Evolutionary conservation across 1,140 invertebrate genomes (phyloP).

Genomic region (Drosophila gunungcola): DNA sequence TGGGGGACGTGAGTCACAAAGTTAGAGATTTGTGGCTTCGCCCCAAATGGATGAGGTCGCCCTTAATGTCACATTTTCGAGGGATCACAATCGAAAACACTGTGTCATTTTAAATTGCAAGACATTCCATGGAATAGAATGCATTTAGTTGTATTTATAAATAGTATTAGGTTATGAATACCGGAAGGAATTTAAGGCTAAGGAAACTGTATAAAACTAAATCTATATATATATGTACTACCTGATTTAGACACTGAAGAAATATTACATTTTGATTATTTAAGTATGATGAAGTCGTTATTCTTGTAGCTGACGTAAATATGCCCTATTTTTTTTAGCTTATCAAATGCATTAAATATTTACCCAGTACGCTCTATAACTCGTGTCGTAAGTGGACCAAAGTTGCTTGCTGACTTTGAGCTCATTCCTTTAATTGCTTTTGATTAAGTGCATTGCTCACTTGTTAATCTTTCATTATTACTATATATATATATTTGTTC

Average conservation of each 20-base stretch:
- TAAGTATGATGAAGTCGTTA: too few species aligned
- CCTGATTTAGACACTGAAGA: too few species aligned
- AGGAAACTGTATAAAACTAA: too few species aligned
- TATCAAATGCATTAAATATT: neutral
- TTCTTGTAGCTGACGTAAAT: too few species aligned
- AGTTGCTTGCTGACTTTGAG: neutral
- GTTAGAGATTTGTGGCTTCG: constrained; percentile 16
- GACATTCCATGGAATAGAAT: neutral
- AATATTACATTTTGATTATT: too few species aligned
- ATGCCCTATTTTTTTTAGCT: neutral
- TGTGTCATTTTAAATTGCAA: neutral
- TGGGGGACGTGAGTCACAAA: constrained; percentile 2
- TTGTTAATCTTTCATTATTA: neutral
- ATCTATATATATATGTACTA: too few species aligned
- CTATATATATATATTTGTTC: neutral
- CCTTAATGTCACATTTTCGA: neutral
- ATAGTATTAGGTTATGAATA: neutral
- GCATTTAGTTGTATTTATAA: neutral
- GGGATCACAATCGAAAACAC: constrained; percentile 4
- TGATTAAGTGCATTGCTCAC: neutral
- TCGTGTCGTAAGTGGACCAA: constrained; percentile 7
- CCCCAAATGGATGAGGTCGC: neutral
- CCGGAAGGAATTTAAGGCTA: neutral
- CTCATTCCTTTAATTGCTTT: constrained; percentile 2
- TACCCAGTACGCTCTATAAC: neutral